Base-by-base conservation (phyloP, 2,888 invertebrate genomes). In the Oscheius sp. region DNA sequence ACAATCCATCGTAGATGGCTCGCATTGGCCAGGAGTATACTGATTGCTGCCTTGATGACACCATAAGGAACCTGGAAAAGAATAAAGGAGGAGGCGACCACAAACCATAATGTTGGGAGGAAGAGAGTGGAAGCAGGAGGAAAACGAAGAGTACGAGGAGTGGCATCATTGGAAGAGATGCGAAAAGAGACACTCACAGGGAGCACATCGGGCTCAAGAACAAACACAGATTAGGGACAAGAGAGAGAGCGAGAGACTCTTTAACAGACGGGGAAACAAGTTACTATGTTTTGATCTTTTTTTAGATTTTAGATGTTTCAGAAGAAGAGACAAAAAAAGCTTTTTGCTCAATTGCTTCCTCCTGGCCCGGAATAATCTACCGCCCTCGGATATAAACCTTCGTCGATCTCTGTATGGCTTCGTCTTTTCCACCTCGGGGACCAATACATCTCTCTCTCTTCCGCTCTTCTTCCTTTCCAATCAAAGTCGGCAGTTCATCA, bases 21-120 rank as follows among this genome's bases (percentile, higher is more conserved):
- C 74, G 58, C 84, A 84, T 53, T 83, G 80, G 0, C 61, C 64
- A 3, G 82, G 84, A 2, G 56, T 35, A 63, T 66, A 82, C 7
- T 75, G 46, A 21, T 76, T 77, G n/a, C 75, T 70, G 7, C 83
- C 83, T 43, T 73, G 74, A 1, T 80, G 79, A 52, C 83, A 84
- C 83, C 83, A 84, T 7, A 84, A 35, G 2, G 71, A 49, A 35
- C 71, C 71, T 71, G 52, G 45, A 56, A 41, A 27, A 7, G 27
- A 35, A n/a, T 7, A 35, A 3, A 9, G 35, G 35, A 35, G 35
- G 35, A 35, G 5, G 45, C 23, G 18, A 6, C 12, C 12, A 56
- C 25, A 1, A 21, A 58, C 69, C 69, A 25, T 70, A 56, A 35
- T 70, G 58, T 59, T 70, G 56, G n/a, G 58, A 29, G 2, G 35